A percentile compares a stretch with the other conserved stretches of the same genome.
phyloP scores from a whole-genome alignment of 2,113 vertebrate genomes.

The Bufo gargarizans region DNA sequence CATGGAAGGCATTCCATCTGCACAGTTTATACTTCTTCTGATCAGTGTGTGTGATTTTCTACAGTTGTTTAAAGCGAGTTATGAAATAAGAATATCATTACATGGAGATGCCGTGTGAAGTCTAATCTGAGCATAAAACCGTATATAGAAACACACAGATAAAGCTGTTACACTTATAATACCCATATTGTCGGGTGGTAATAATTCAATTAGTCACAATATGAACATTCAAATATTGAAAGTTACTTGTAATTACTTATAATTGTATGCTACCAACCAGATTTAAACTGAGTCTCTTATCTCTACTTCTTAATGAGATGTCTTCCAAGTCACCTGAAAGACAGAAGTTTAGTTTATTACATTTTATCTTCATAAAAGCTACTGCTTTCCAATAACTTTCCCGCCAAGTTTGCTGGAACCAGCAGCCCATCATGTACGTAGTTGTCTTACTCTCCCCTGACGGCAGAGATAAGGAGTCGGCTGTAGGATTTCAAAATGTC shows the following conservation, averaged over 20 bases:
- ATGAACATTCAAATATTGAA: too few species aligned
- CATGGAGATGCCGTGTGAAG: neutral
- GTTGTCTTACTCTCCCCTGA: too few species aligned
- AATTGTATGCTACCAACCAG: slow-evolving; percentile 78
- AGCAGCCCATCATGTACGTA: too few species aligned
- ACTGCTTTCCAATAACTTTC: neutral
- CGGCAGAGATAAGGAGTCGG: too few species aligned
- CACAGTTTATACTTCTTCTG: neutral
- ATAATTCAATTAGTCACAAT: too few species aligned
- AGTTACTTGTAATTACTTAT: neutral
- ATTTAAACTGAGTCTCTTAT: slow-evolving; percentile 91
- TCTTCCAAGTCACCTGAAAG: slow-evolving; percentile 79
- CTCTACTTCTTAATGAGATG: slow-evolving; percentile 74
- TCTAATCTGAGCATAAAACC: too few species aligned
- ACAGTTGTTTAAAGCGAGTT: neutral
- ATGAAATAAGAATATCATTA: neutral
- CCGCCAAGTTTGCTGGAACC: too few species aligned
- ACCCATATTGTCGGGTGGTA: too few species aligned
- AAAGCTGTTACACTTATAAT: too few species aligned
- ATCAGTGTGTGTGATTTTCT: neutral
- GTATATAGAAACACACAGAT: too few species aligned
- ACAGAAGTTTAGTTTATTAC: slow-evolving; percentile 15
- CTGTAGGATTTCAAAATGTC: too few species aligned
- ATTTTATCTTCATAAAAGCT: neutral
- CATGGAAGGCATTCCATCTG: neutral